These are phyloP conservation scores for Myotis brandtii DNA, from an alignment of 2,113 vertebrate genomes.

Conservation along the genomic window DNA sequence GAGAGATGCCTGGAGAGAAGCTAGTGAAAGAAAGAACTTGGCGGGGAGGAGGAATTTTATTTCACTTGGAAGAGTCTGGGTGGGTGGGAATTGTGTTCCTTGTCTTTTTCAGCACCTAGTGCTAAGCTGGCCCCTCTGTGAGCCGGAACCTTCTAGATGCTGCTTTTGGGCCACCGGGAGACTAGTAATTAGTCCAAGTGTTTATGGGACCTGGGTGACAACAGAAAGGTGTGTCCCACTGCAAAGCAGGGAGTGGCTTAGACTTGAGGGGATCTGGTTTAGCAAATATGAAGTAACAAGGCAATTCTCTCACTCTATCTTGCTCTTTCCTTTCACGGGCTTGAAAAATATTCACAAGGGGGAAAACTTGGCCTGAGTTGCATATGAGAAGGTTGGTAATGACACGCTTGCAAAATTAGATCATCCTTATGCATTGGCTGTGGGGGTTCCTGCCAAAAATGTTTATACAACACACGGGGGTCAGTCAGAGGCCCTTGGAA, in stretches of 20 bases:
- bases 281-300: background rate
- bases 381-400: constrained; percentile 71
- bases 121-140: background rate
- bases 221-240: background rate
- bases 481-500: constrained; percentile 66
- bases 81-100: background rate
- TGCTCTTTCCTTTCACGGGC: constrained; percentile 65
- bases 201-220: background rate
- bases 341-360: constrained; percentile 78
- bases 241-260: background rate
- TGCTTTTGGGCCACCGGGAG: background rate
- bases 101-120: background rate
- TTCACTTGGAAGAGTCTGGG: constrained; percentile 19
- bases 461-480: constrained; percentile 64
- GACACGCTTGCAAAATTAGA: constrained; percentile 83
- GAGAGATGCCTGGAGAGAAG: background rate
- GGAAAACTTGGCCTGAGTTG: constrained; percentile 65
- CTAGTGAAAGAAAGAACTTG: background rate
- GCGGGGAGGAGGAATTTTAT: background rate
- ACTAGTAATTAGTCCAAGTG: background rate
- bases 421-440: constrained; percentile 71
- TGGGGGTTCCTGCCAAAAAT: constrained; percentile 68
- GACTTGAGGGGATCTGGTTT: background rate
- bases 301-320: background rate
- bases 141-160: background rate